A percentile compares a stretch with the other conserved stretches of the same genome.
These are phyloP conservation scores for Pseudomyrmex dendroicus DNA, from an alignment of 1,140 invertebrate species.

Conservation along the genomic window DNA sequence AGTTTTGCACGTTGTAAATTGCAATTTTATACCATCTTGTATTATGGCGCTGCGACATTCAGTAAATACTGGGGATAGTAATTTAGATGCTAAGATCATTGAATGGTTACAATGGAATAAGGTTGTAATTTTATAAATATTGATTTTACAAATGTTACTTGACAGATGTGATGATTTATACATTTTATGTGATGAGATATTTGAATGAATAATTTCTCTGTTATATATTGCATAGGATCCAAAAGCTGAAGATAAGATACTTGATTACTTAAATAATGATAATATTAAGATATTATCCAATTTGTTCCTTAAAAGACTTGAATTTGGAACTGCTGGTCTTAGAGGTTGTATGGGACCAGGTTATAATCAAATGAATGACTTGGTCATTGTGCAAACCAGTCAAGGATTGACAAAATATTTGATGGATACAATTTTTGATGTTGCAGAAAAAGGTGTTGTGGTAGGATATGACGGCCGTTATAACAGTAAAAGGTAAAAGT, in stretches of 20 bases:
- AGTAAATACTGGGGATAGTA: conserved; percentile 78
- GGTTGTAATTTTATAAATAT: conserved; percentile 75
- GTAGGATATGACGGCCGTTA: conserved; percentile 98
- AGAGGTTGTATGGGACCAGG: conserved; percentile 97
- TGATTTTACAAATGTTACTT: neutral
- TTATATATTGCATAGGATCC: conserved; percentile 82
- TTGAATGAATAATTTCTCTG: conserved; percentile 33
- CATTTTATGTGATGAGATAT: conserved; percentile 61
- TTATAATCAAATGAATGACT: conserved; percentile 97
- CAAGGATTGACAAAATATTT: conserved; percentile 96
- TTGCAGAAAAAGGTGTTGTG: conserved; percentile 90
- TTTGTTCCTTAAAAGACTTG: conserved; percentile 89
- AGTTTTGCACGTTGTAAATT: too few species aligned
- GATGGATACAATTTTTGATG: conserved; percentile 85
- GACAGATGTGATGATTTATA: neutral
- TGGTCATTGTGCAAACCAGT: conserved; percentile 98
- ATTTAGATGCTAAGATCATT: conserved; percentile 86
- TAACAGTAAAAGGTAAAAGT: conserved; percentile 93
- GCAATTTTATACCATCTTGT: too few species aligned
- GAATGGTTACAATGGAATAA: conserved; percentile 89
- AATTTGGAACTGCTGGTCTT: conserved; percentile 96
- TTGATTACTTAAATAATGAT: conserved; percentile 83
- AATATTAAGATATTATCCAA: conserved; percentile 86
- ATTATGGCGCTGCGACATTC: conserved; percentile 65
- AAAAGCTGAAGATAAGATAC: conserved; percentile 84